phyloP scores from a whole-genome alignment of 2,113 vertebrate genomes.

The Leiothrix lutea region DNA sequence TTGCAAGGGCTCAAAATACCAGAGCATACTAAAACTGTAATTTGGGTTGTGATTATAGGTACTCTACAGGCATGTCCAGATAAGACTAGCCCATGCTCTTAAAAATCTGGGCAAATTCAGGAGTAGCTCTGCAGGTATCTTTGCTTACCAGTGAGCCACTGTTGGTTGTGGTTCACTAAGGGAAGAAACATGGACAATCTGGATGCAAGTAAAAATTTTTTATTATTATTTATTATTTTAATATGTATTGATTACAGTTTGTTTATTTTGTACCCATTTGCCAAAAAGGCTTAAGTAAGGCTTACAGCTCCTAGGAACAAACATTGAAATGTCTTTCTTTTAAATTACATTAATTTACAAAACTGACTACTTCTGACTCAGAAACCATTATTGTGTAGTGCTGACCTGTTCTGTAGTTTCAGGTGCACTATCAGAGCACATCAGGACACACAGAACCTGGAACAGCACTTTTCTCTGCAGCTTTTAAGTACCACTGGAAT shows the following conservation, averaged over 20 bases:
- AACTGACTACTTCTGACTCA: background rate
- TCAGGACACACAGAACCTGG: background rate
- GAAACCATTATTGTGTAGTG: background rate
- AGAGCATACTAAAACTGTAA: background rate
- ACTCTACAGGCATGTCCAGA: background rate
- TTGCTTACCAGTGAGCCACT: background rate
- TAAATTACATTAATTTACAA: background rate
- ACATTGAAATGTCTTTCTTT: background rate
- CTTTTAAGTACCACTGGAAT: background rate
- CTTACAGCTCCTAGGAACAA: background rate
- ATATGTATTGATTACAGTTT: background rate
- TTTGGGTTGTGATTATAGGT: background rate
- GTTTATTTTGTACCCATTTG: background rate
- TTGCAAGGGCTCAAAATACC: background rate
- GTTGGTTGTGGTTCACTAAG: rapidly evolving
- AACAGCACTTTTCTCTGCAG: background rate
- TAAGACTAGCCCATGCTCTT: background rate
- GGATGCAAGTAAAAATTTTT: background rate
- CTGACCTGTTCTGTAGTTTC: background rate
- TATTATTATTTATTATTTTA: too few species aligned
- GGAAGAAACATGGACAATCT: background rate
- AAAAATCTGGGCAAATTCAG: background rate
- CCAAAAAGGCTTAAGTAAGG: background rate
- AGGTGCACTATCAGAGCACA: background rate
- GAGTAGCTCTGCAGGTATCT: background rate